These are phyloP conservation scores for Steinernema carpocapsae DNA, from an alignment of 2,888 invertebrate genomes.

Conservation along the genomic window DNA sequence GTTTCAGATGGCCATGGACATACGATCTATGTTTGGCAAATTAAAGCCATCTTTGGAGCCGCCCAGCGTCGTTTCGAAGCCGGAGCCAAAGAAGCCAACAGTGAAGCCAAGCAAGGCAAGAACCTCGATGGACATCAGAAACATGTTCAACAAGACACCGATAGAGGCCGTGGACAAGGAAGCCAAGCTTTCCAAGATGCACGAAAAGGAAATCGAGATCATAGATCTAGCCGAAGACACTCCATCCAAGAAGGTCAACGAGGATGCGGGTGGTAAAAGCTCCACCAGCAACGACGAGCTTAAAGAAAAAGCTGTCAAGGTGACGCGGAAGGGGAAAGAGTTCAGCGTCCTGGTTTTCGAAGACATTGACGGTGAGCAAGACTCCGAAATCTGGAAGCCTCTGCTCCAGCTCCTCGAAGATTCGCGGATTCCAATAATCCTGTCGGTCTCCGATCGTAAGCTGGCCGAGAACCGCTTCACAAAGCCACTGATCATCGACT, in stretches of 20 bases:
- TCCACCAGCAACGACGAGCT: not conserved
- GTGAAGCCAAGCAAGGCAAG: too few species aligned
- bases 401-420: not conserved
- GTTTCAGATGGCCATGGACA: not conserved
- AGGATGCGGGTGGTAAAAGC: too few species aligned
- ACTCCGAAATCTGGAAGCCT: not conserved
- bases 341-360: slow-evolving; percentile 22
- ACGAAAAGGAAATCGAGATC: too few species aligned
- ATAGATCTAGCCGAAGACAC: not conserved
- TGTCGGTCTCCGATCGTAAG: not conserved
- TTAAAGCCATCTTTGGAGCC: too few species aligned
- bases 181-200: too few species aligned
- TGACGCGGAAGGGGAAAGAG: slow-evolving; percentile 7
- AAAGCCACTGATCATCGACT: not conserved
- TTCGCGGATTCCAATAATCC: slow-evolving; percentile 13
- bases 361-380: not conserved
- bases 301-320: not conserved
- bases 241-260: not conserved
- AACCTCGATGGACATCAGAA: too few species aligned
- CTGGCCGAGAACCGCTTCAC: not conserved
- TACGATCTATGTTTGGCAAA: not conserved
- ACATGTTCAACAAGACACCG: too few species aligned
- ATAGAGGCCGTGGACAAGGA: too few species aligned
- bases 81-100: too few species aligned
- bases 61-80: too few species aligned